Conservation (phyloP, 2,888 invertebrate species). For the Rhagium mordax region DNA sequence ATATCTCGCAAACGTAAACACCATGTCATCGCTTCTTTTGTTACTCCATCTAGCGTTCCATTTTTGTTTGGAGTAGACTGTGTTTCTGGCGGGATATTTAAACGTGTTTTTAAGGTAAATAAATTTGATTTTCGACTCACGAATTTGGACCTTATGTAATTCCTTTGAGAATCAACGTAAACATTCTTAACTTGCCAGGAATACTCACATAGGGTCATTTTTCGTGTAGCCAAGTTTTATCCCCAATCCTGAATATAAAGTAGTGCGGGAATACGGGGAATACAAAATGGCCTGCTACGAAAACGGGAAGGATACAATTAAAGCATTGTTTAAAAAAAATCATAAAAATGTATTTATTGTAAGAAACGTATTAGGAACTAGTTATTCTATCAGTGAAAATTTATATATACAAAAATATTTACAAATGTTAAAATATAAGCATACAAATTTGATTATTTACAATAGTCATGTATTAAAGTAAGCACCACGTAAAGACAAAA, state of each 20-base stretch:
- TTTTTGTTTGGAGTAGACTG: not conserved
- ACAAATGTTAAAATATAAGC: not conserved
- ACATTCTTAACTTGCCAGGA: too few species aligned
- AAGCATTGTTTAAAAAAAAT: not conserved
- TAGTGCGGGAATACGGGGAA: too few species aligned
- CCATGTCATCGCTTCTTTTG: conserved; percentile 26
- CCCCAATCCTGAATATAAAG: too few species aligned
- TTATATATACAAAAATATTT: conserved; percentile 5
- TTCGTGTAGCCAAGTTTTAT: too few species aligned
- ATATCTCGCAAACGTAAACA: conserved; percentile 24
- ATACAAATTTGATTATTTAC: not conserved
- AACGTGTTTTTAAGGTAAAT: not conserved
- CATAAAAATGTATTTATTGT: not conserved
- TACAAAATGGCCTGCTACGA: too few species aligned
- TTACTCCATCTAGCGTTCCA: conserved; percentile 29
- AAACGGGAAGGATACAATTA: not conserved
- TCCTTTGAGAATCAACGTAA: too few species aligned
- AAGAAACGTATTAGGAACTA: not conserved
- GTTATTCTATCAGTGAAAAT: not conserved
- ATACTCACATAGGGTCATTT: too few species aligned
- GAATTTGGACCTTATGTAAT: too few species aligned
- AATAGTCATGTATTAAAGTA: not conserved
- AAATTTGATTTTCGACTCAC: too few species aligned
- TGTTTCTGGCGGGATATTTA: conserved; percentile 11
- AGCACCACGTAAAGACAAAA: not conserved